phyloP scores from a whole-genome alignment of 2,113 vertebrate genomes.

The Rhabdomys dilectus region DNA sequence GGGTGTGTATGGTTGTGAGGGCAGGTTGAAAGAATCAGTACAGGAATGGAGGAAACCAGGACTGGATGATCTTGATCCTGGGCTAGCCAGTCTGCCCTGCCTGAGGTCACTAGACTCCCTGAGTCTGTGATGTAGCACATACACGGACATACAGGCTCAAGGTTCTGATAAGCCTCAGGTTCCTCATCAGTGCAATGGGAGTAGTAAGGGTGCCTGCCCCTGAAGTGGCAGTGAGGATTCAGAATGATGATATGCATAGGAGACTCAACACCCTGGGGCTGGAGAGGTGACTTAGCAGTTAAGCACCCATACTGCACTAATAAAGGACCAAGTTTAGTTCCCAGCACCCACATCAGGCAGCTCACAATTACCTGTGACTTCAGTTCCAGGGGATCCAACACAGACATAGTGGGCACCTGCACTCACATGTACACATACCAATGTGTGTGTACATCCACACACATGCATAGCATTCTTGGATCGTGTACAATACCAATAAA shows the following conservation, averaged over 20 bases:
- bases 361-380: not conserved
- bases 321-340: not conserved
- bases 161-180: not conserved
- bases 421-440: not conserved
- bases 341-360: not conserved
- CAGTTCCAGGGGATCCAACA: not conserved
- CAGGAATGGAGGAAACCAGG: not conserved
- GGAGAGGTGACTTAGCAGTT: not conserved
- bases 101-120: not conserved
- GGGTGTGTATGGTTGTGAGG: too few species aligned
- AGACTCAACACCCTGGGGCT: not conserved
- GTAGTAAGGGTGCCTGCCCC: too few species aligned
- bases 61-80: not conserved
- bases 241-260: rapidly evolving
- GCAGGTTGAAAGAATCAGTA: not conserved
- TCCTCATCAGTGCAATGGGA: not conserved
- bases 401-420: not conserved
- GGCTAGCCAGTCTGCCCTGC: not conserved
- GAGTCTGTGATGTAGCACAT: not conserved
- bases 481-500: not conserved
- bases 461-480: not conserved
- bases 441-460: not conserved
- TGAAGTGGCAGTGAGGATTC: not conserved
- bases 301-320: not conserved
- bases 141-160: not conserved